Evolutionary conservation across 2,888 invertebrate species (phyloP).

Genomic region (Lasius fuliginosus): DNA sequence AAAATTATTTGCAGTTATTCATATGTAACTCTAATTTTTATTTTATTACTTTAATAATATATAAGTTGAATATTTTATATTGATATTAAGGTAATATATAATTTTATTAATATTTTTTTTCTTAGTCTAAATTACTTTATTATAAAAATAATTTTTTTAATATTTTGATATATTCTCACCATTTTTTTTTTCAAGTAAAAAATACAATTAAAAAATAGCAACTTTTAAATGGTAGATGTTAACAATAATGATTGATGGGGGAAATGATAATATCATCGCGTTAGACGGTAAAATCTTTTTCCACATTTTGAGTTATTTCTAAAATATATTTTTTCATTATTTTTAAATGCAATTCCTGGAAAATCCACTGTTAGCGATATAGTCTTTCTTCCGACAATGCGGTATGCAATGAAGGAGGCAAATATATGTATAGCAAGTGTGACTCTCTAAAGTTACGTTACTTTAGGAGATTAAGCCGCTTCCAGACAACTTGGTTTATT

Average conservation of each 20-base stretch:
- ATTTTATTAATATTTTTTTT: background rate
- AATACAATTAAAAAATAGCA: background rate
- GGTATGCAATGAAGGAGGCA: background rate
- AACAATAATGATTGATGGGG: background rate
- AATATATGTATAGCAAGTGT: background rate
- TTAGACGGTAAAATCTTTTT: background rate
- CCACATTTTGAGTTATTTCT: background rate
- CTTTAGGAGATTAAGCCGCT: constrained; percentile 17
- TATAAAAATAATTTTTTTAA: background rate
- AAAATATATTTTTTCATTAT: background rate
- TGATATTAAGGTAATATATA: background rate
- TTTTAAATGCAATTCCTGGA: background rate
- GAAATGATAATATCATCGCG: background rate
- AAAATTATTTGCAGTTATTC: background rate
- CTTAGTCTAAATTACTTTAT: background rate
- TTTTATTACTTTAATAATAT: background rate
- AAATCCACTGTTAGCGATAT: background rate
- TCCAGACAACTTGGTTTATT: constrained; percentile 10
- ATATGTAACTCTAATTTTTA: background rate
- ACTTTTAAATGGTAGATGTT: background rate
- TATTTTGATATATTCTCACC: background rate
- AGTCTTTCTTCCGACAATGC: background rate
- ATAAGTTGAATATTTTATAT: background rate
- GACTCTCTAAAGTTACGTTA: background rate
- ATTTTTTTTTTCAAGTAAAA: background rate